Conservation (phyloP, 1,140 invertebrate genomes). For the Schlechtendalia chinensis region DNA sequence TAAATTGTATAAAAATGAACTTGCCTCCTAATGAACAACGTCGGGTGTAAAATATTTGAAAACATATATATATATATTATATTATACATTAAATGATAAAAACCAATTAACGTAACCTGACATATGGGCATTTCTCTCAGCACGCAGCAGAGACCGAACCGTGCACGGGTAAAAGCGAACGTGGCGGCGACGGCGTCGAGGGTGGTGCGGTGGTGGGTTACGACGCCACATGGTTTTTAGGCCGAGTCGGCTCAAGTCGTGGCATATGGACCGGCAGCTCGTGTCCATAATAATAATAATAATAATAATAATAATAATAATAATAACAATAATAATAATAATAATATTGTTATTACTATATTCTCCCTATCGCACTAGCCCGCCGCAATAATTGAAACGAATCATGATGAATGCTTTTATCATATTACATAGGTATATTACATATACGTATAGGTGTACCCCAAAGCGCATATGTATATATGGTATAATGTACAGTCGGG, state of each 20-base stretch:
- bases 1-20: constrained; percentile 21
- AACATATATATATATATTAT: background rate
- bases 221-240: constrained; percentile 37
- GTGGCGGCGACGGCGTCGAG: background rate
- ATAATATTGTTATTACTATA: too few species aligned
- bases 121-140: constrained; percentile 16
- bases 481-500: background rate
- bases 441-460: background rate
- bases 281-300: constrained; percentile 20
- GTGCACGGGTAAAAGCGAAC: background rate
- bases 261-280: constrained; percentile 46
- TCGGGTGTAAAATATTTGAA: constrained; percentile 31
- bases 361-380: background rate
- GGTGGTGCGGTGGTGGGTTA: background rate
- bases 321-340: too few species aligned
- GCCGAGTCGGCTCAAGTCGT: constrained; percentile 1
- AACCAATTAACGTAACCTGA: constrained; percentile 44
- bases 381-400: constrained; percentile 34
- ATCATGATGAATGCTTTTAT: constrained; percentile 44
- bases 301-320: too few species aligned
- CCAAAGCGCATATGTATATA: background rate
- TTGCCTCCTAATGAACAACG: constrained; percentile 3
- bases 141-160: background rate
- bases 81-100: constrained; percentile 46
- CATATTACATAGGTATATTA: background rate